Evolutionary conservation across 2,888 invertebrate species (phyloP), one percentile per base, ranked within the genome.

Genomic region (Graphium colonna): DNA sequence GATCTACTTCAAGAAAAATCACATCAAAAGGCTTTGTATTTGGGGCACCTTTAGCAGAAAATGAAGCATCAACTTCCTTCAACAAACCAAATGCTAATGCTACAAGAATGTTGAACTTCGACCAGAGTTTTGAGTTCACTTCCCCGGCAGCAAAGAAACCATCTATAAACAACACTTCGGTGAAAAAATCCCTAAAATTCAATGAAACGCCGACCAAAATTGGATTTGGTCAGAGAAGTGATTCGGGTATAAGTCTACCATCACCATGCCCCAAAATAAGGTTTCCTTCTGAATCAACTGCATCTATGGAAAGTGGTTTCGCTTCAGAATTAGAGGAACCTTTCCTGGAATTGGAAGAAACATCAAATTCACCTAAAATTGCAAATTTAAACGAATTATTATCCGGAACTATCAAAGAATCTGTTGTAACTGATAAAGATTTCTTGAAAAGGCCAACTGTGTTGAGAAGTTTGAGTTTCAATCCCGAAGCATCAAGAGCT

Each of bases 281-380:
- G 17, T 85, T 74, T 48, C 79, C 82, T 0, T 82, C 80, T 0
- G 82, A 85, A 15, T 86, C 87, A 0, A 83, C 82, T 0, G 75
- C 79, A 0, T 88, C 89, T 0, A 82, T 87, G 77, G 90, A 90
- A 52, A 86, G 86, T 7, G 88, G 89, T 0, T 90, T 89, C 42
- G 74, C 87, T n/a, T 89, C 89, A 0, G 90, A 90, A 54, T 12
- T 88, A 0, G 90, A 90, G 1, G 90, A 89, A 42, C 83, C 78
- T 0, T 85, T 86, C 36, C 10, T 87, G 2, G 87, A 88, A 7
- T 70, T 85, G 0, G 89, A 87, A 38, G 87, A 87, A 1, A 31
- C 65, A 0, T 80, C 86, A 0, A 83, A 72, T 15, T 86, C 86
- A 0, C 88, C 89, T 0, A 86, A 83, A 65, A 72, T 89, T 21